These are phyloP conservation scores for Alsophila aescularia DNA, from an alignment of 2,888 invertebrate genomes.

Conservation along the genomic window DNA sequence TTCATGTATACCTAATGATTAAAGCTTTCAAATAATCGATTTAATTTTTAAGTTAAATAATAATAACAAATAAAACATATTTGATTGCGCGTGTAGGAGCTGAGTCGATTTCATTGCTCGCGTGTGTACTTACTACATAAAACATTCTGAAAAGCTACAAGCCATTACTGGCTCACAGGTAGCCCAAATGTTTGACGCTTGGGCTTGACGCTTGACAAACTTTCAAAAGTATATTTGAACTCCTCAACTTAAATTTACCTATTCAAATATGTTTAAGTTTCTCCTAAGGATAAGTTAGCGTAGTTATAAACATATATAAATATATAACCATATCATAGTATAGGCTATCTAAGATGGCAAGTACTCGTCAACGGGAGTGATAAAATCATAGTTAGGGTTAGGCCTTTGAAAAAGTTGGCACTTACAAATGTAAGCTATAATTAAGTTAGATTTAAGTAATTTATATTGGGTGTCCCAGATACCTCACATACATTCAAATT, in stretches of 20 bases:
- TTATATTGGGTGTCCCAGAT: not conserved
- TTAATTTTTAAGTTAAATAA: too few species aligned
- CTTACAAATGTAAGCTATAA: not conserved
- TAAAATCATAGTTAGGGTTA: constrained; percentile 14
- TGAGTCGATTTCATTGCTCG: too few species aligned
- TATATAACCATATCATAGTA: constrained; percentile 27
- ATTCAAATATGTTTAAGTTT: not conserved
- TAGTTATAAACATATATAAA: not conserved
- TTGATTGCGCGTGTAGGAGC: too few species aligned
- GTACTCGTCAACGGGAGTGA: constrained; percentile 66
- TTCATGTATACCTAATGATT: too few species aligned
- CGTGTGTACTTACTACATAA: too few species aligned
- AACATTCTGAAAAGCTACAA: too few species aligned
- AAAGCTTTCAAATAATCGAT: too few species aligned
- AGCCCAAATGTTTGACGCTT: too few species aligned
- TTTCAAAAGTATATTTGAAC: not conserved
- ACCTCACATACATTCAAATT: too few species aligned
- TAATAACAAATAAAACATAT: too few species aligned
- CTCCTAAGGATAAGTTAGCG: not conserved
- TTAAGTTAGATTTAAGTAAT: not conserved
- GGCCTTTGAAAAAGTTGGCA: constrained; percentile 7
- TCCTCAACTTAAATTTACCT: not conserved
- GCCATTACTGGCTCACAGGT: too few species aligned
- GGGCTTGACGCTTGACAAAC: too few species aligned
- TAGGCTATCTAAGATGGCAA: constrained; percentile 50